These are phyloP conservation scores for Helostoma temminkii DNA, from an alignment of 2,797 vertebrate genomes.

Conservation along the genomic window DNA sequence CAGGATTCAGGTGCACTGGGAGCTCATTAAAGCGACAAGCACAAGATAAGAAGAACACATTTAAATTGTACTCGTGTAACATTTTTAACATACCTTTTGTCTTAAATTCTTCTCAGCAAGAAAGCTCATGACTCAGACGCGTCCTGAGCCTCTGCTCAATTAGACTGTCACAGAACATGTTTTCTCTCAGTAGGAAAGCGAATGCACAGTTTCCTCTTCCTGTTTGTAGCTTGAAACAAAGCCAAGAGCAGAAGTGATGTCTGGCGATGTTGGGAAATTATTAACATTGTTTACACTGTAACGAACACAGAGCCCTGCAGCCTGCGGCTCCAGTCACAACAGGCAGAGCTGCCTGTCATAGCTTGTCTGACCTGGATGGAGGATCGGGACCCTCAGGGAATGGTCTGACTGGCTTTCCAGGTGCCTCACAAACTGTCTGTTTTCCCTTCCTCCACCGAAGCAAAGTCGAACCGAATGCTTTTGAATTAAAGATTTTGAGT, in stretches of 20 bases:
- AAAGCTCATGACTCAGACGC: conserved; percentile 7
- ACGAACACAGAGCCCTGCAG: conserved; percentile 45
- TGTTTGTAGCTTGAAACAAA: conserved; percentile 51
- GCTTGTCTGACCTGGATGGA: conserved; percentile 44
- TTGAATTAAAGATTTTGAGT: too few relatives aligned
- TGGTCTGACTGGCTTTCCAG: background rate
- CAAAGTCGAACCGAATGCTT: too few relatives aligned
- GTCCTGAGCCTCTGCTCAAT: conserved; percentile 24
- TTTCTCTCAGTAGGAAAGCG: background rate
- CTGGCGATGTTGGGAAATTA: conserved; percentile 61
- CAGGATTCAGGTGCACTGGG: background rate
- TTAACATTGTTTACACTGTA: conserved; percentile 63
- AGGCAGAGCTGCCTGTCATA: conserved; percentile 35
- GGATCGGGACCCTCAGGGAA: conserved; percentile 30
- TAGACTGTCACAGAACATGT: conserved; percentile 4
- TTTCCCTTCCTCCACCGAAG: conserved; percentile 11
- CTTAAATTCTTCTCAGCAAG: background rate
- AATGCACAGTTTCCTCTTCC: conserved; percentile 52
- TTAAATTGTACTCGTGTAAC: background rate
- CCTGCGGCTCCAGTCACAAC: conserved; percentile 53
- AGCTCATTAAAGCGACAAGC: background rate
- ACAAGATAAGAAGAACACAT: background rate
- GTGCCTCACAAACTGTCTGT: background rate
- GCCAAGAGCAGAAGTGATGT: conserved; percentile 42
- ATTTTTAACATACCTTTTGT: background rate